A percentile compares a stretch with the other conserved stretches of the same genome.
Conservation (phyloP, 1,140 invertebrate species). For the Trichonephila clavipes region DNA sequence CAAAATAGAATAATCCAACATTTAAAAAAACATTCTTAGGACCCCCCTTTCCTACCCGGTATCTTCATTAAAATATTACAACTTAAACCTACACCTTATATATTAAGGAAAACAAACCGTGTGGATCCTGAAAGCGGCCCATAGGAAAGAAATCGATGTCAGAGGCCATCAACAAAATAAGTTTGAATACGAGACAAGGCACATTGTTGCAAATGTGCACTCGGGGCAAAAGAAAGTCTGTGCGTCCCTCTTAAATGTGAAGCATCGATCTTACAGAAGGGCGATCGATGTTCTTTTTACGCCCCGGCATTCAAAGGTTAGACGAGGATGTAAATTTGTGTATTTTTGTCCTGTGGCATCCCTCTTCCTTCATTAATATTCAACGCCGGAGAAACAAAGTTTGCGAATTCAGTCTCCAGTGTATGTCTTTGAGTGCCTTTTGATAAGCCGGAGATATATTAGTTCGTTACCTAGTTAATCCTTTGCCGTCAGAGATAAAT, state of each 20-base stretch:
- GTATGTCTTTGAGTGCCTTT: background rate
- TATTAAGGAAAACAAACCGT: background rate
- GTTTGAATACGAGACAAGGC: background rate
- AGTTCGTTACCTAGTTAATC: background rate
- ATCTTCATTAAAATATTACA: no score
- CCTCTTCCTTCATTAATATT: constrained; percentile 17
- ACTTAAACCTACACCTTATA: no score
- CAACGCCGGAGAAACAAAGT: background rate
- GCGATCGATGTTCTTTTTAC: constrained; percentile 3
- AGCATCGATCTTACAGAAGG: background rate
- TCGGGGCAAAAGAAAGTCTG: background rate
- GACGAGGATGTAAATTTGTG: background rate
- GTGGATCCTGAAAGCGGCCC: background rate
- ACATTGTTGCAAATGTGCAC: constrained; percentile 11
- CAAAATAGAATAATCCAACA: no score
- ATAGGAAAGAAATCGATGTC: background rate
- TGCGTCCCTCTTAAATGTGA: background rate
- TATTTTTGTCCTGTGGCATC: background rate
- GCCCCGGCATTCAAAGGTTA: constrained; percentile 20
- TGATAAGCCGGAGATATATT: background rate
- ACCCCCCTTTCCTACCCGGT: no score
- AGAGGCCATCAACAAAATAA: background rate
- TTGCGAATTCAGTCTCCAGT: background rate
- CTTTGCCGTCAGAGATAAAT: no score
- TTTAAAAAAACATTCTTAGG: no score